Evolutionary conservation across 2,113 vertebrate genomes (phyloP), one percentile per base, ranked within the genome.

Genomic region (Dipodomys spectabilis): DNA sequence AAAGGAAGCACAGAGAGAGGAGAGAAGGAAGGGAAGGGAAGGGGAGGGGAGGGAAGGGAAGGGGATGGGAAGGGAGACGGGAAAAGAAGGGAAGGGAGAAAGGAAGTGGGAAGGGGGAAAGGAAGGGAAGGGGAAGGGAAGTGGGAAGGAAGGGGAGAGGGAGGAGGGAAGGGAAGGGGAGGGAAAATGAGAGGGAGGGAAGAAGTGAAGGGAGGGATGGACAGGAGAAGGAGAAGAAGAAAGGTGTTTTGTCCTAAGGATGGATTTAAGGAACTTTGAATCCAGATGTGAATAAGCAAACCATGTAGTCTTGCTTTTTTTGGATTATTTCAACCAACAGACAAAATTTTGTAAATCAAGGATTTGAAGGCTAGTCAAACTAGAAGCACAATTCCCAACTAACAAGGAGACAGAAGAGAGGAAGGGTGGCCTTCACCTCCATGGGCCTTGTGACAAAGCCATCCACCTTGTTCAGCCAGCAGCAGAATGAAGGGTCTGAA

Each of bases 131-230:
- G 88, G 8, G 57, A 77, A 85, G 28, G 16, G 18, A 57, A 71
- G 18, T 12, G 22, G 30, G 30, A 23, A 7, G 7, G 44, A 11
- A 30, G 20, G 18, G 6, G 20, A 39, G 35, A 2, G 22, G 22
- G n/a, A 5, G 10, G 19, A 44, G 15, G 11, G 16, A 15, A 39
- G 30, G 15, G 32, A 3, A 39, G 9, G 19, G 1, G 25, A 10
- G 5, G 7, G n/a, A n/a, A 8, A 27, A 16, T n/a, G 7, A 1
- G 73, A 4, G 2, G 12, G 4, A n/a, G 27, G 28, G 15, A 57
- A 3, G 12, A 4, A 20, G 1, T 18, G 28, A 2, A 9, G 8
- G 23, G 6, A 16, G 22, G 35, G 3, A 12, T 13, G 2, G 9
- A 20, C 6, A 25, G 23, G 28, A 13, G 7, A 7, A 67, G 15